Evolutionary conservation across 2,113 vertebrate genomes (phyloP).

Genomic region (Phodopus roborovskii): DNA sequence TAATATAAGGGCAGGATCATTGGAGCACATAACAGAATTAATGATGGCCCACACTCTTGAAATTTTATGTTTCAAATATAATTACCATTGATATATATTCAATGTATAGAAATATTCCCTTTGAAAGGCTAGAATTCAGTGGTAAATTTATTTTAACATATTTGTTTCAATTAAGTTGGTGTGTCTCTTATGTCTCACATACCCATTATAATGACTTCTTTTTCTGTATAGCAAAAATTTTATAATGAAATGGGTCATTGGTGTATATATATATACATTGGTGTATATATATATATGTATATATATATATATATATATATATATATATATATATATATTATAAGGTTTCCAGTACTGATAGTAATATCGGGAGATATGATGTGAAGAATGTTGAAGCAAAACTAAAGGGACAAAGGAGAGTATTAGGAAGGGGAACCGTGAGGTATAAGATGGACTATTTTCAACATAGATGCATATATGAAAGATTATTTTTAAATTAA

Average conservation of each 20-base stretch:
- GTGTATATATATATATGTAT: too few species aligned
- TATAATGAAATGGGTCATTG: background rate
- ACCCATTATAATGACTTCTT: background rate
- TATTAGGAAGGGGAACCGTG: background rate
- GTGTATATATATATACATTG: too few species aligned
- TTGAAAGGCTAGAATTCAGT: background rate
- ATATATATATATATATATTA: too few species aligned
- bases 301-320: too few species aligned
- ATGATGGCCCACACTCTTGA: background rate
- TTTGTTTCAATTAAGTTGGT: background rate
- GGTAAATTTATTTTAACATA: background rate
- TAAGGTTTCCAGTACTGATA: background rate
- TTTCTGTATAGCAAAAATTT: background rate
- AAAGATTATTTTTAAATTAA: background rate
- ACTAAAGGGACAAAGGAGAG: background rate
- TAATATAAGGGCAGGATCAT: background rate
- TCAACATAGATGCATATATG: background rate
- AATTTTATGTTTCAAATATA: background rate
- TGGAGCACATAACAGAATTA: background rate
- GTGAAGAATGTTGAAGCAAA: background rate
- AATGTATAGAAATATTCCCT: background rate
- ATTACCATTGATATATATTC: background rate
- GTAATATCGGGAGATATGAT: background rate
- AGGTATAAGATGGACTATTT: background rate
- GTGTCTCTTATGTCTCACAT: background rate